Base-by-base conservation (phyloP, 2,113 vertebrate genomes). In the Platichthys stellatus region DNA sequence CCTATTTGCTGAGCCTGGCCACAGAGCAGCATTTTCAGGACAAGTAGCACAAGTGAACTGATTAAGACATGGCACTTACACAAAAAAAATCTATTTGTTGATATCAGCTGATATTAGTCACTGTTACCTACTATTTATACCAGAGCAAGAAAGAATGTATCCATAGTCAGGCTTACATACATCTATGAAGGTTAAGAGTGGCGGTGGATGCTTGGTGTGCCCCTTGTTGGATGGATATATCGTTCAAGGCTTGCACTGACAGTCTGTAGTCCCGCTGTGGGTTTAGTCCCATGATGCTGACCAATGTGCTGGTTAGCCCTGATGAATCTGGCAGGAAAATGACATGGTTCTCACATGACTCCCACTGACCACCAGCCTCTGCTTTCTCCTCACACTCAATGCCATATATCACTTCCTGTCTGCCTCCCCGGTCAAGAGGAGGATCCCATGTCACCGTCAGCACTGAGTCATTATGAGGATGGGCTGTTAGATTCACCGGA, bases 351-450 rank as follows among this genome's bases (percentile, higher is more conserved):
- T 63, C 72, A 35, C 93, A 94, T 1, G 4, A 4, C 59, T 43
- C 60, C 92, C 92, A 93, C 31, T 4, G 66, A 24, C 21, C 11
- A 5, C 59, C 71, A 5, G 45, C 20, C 3, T 69, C 83, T 14
- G 43, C 71, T 17, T 63, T 17, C 28, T 13, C 74, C 80, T 91
- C 69, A 70, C 93, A 94, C 13, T 45, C 63, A 23, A 93, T 20
- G 0, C 4, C 8, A 54, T 94, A 94, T 23, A 0, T 82, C 47
- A 93, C 45, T 53, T 93, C 87, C 23, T 35, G 23, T 64, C 92
- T 77, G 40, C 93, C 92, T 10, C 92, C 93, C 15, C 21, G 0
- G 72, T 94, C 92, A n/a, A 63, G 54, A 61, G 93, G 93, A 14
- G 85, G 74, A 2, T 80, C 89, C 93, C 93, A 94, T 6, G 1